These are phyloP conservation scores for Salticus scenicus DNA, from an alignment of 2,888 invertebrate species.

Conservation along the genomic window DNA sequence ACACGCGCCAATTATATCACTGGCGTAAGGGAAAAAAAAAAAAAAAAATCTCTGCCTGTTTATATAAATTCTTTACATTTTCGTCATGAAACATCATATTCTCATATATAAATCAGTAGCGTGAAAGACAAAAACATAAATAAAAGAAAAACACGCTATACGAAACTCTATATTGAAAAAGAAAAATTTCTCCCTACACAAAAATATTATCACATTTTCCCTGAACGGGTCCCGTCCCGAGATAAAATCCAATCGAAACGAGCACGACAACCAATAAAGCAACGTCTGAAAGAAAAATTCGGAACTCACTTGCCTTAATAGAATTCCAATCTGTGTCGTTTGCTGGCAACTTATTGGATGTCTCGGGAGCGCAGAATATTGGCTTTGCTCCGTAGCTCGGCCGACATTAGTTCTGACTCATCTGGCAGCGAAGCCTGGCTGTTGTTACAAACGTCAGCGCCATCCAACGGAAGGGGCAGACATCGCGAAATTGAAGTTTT, in stretches of 20 bases:
- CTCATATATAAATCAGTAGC: neutral
- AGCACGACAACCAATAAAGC: slow-evolving; percentile 11
- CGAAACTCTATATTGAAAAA: slow-evolving; percentile 14
- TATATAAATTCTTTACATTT: neutral
- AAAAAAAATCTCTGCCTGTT: too few species aligned
- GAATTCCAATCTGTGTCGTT: slow-evolving; percentile 17
- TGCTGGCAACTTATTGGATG: slow-evolving; percentile 15
- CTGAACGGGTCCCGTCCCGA: neutral
- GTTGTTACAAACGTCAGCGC: slow-evolving; percentile 17
- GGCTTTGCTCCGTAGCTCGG: slow-evolving; percentile 26
- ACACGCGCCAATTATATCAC: too few species aligned
- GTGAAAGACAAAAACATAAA: neutral
- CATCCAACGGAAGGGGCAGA: slow-evolving; percentile 9
- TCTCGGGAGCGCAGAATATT: slow-evolving; percentile 48
- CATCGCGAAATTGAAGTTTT: slow-evolving; percentile 12
- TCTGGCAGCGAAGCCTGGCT: slow-evolving; percentile 24
- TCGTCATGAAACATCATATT: neutral
- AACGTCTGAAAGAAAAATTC: slow-evolving; percentile 13
- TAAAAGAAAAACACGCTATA: neutral
- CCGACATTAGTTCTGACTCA: slow-evolving; percentile 60
- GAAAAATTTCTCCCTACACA: neutral
- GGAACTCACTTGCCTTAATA: slow-evolving; percentile 12
- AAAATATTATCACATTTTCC: slow-evolving; percentile 18
- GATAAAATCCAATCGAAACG: slow-evolving; percentile 19
- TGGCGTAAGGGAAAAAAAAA: too few species aligned